Evolutionary conservation across 1,140 invertebrate species (phyloP).

Genomic region (Episyrphus balteatus): DNA sequence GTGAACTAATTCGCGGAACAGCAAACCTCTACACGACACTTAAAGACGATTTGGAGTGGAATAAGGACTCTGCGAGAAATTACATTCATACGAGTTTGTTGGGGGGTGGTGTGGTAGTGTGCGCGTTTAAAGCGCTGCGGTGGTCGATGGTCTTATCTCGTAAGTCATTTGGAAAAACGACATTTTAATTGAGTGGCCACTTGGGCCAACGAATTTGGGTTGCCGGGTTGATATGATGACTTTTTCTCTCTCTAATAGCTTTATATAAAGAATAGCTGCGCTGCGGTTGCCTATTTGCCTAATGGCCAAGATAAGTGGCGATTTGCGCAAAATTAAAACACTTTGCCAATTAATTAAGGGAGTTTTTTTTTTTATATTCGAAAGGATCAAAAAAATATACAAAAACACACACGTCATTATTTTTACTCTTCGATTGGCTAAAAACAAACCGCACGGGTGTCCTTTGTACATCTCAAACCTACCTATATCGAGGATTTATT

Average conservation of each 20-base stretch:
- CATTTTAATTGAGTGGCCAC: constrained; percentile 26
- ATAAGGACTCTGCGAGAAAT: not conserved
- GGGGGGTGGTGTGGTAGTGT: not conserved
- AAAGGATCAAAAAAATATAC: no score
- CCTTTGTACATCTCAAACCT: not conserved
- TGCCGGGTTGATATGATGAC: constrained; percentile 9
- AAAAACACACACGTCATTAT: not conserved
- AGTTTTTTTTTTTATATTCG: not conserved
- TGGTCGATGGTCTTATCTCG: constrained; percentile 18
- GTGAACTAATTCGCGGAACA: no score
- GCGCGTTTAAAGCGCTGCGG: not conserved
- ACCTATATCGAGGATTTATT: not conserved
- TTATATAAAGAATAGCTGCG: not conserved
- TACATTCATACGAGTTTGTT: not conserved
- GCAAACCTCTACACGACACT: not conserved
- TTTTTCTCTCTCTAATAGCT: no score
- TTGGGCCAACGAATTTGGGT: constrained; percentile 2
- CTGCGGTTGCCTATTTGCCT: not conserved
- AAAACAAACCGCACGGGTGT: not conserved
- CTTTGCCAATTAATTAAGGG: no score
- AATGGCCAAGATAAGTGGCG: not conserved
- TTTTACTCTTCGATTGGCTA: not conserved
- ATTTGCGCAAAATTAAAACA: no score
- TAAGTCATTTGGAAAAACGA: constrained; percentile 33
- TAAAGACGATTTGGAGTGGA: not conserved